phyloP scores from a whole-genome alignment of 2,113 vertebrate genomes.

The Trinectes maculatus region DNA sequence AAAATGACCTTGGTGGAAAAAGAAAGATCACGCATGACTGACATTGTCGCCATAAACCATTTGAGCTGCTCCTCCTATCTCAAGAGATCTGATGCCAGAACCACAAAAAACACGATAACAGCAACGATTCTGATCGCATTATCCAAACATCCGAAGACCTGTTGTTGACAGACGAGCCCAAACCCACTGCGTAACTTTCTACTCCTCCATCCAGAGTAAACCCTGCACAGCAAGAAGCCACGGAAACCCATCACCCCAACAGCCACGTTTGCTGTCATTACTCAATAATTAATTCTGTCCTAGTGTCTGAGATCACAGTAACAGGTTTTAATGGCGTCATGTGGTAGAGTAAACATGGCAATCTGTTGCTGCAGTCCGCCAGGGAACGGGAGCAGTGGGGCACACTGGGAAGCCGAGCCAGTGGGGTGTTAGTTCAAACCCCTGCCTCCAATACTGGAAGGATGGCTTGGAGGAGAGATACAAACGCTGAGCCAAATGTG shows the following conservation, averaged over 20 bases:
- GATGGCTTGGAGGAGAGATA: conserved; percentile 71
- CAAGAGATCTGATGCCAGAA: background rate
- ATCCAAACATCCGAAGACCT: conserved; percentile 69
- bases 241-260: conserved; percentile 58
- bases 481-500: conserved; percentile 73
- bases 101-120: conserved; percentile 17
- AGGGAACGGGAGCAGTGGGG: conserved; percentile 75
- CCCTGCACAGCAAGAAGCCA: conserved; percentile 56
- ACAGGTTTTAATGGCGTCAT: conserved; percentile 82
- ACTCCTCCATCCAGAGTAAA: conserved; percentile 65
- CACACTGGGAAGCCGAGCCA: conserved; percentile 72
- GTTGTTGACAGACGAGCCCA: conserved; percentile 75
- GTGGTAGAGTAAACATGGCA: conserved; percentile 82
- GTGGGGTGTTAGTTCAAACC: conserved; percentile 77
- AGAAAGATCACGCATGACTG: conserved; percentile 63
- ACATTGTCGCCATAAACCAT: conserved; percentile 42
- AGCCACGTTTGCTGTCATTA: conserved; percentile 78
- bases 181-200: conserved; percentile 81
- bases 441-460: conserved; percentile 63
- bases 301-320: conserved; percentile 81
- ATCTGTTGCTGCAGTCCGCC: conserved; percentile 81
- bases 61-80: conserved; percentile 15
- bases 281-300: conserved; percentile 81
- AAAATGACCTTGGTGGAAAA: conserved; percentile 79
- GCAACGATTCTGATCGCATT: conserved; percentile 31